These are phyloP conservation scores for Leptocoma aspasia DNA, from an alignment of 2,113 vertebrate genomes.

Conservation along the genomic window DNA sequence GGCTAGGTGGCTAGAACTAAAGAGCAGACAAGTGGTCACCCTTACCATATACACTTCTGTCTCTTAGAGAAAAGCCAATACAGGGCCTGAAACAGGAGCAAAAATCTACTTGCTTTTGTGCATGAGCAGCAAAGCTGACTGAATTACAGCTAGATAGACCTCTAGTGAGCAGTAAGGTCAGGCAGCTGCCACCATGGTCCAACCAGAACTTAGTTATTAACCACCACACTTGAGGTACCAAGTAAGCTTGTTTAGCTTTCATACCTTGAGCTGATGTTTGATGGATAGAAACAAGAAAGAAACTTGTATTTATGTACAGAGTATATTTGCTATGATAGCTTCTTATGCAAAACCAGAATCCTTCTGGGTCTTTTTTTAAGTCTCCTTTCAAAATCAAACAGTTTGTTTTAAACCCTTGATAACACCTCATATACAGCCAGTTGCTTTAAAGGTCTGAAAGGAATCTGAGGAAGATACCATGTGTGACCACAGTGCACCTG, in stretches of 20 bases:
- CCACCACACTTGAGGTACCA: background rate
- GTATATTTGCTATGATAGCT: background rate
- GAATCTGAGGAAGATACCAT: background rate
- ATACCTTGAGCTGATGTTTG: background rate
- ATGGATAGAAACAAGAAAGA: background rate
- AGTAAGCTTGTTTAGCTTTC: background rate
- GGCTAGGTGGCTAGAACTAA: background rate
- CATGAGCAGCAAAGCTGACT: background rate
- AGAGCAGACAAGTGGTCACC: background rate
- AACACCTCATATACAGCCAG: background rate
- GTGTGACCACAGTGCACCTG: background rate
- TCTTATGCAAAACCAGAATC: background rate
- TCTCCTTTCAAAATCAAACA: background rate
- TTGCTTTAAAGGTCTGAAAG: background rate
- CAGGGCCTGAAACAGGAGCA: background rate
- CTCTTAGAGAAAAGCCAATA: background rate
- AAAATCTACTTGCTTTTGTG: background rate
- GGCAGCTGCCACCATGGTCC: fast-evolving
- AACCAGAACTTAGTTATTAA: background rate
- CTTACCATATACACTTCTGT: background rate
- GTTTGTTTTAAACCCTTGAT: background rate
- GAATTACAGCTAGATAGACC: background rate
- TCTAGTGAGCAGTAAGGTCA: background rate
- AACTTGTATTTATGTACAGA: background rate
- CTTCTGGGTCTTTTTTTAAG: background rate